Evolutionary conservation across 2,113 vertebrate genomes (phyloP), one percentile per base, ranked within the genome.

Genomic region (Cricetomys ansorgei): DNA sequence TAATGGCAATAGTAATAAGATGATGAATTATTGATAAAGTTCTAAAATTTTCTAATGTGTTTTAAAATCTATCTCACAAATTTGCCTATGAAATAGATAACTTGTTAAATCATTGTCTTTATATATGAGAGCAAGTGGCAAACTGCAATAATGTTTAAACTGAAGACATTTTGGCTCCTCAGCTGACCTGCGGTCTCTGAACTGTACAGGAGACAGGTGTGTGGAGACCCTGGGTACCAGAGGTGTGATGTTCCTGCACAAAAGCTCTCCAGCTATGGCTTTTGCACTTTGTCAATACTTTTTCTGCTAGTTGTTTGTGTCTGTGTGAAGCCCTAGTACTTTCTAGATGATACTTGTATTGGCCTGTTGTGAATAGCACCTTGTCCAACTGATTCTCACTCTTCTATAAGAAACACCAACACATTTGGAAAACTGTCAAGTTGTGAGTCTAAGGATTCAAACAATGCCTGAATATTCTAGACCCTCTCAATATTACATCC

Each of bases 391-490:
- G 81, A 96, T 96, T 97, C 37, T 96, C 70, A 86, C 62, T 95
- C 88, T 96, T 94, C 62, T 89, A 17, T 94, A 45, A 92, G 62
- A 97, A 96, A 94, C 50, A 96, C 72, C 53, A 97, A 81, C 76
- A 92, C 76, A 29, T 97, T 62, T 93, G 77, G 53, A 89, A 94
- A 96, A 96, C 64, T 88, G 70, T 94, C 90, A 84, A 80, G 27
- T 72, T 70, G 57, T 80, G 70, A 70, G 31, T 72, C 45, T 73
- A 86, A 55, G 55, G 43, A 92, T 48, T 95, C 53, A 89, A 92
- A 94, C 45, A 91, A 87, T 94, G 59, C 40, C 80, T 96, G 77
- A 45, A 69, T 72, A 91, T 67, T 89, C 53, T 90, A 88, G 70
- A 76, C 37, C 9, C 29, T 93, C 84, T 91, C n/a, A 77, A 69